These are phyloP conservation scores for Andrena fulva DNA, from an alignment of 2,888 invertebrate genomes.

Conservation along the genomic window DNA sequence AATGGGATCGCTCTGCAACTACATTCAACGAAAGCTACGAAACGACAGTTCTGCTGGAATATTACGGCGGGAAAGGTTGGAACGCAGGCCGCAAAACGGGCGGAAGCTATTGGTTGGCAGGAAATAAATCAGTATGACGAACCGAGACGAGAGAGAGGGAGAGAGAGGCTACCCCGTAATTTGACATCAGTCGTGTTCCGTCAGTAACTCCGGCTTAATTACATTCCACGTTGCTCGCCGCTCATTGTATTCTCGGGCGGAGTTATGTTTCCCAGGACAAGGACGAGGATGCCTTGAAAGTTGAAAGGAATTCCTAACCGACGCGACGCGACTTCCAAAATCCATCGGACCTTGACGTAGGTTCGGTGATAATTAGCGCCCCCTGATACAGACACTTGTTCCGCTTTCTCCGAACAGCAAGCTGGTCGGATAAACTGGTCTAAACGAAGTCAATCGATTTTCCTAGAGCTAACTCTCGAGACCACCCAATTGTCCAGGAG, in stretches of 20 bases:
- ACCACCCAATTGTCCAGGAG: background rate
- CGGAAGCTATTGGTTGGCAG: conserved; percentile 45
- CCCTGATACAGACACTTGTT: no score
- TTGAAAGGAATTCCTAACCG: conserved; percentile 53
- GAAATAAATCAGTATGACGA: conserved; percentile 82
- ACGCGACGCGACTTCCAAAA: background rate
- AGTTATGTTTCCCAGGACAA: conserved; percentile 74
- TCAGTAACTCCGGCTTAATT: conserved; percentile 80
- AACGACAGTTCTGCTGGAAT: conserved; percentile 1
- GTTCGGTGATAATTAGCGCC: background rate
- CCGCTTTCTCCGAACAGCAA: background rate
- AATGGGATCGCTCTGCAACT: background rate
- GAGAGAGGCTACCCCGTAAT: conserved; percentile 73
- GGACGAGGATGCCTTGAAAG: conserved; percentile 56
- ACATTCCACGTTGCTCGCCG: conserved; percentile 79
- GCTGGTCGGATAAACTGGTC: no score
- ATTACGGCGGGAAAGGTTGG: conserved; percentile 22
- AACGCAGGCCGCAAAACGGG: conserved; percentile 32
- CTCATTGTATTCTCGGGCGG: conserved; percentile 77
- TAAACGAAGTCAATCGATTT: background rate
- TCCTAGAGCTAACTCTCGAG: background rate
- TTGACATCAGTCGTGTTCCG: conserved; percentile 80
- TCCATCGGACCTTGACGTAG: background rate
- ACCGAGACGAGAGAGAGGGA: conserved; percentile 54
- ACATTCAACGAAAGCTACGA: background rate